Evolutionary conservation across 2,113 vertebrate genomes (phyloP).

Genomic region (Machaerirhynchus nigripectus): DNA sequence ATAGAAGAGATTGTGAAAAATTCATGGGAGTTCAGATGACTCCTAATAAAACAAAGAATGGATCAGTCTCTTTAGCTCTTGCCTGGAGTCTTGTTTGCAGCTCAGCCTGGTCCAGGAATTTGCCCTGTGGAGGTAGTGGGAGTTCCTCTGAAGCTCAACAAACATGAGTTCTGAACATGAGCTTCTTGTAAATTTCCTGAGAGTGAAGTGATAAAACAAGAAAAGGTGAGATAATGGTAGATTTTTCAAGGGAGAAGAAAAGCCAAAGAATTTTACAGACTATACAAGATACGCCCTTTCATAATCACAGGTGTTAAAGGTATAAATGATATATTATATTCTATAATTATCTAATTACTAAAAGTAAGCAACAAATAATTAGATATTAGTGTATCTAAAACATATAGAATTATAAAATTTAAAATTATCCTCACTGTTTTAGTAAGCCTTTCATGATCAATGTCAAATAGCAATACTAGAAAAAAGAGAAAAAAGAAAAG

Average conservation of each 20-base stretch:
- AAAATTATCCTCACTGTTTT: not conserved
- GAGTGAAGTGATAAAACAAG: not conserved
- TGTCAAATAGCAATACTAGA: not conserved
- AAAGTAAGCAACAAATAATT: not conserved
- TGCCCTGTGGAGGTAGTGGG: not conserved
- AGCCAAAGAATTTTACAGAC: not conserved
- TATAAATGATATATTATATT: not conserved
- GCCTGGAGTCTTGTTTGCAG: not conserved
- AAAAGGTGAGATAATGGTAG: not conserved
- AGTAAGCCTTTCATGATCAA: not conserved
- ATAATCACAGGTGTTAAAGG: not conserved
- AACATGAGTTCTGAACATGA: not conserved
- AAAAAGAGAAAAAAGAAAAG: not conserved
- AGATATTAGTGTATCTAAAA: not conserved
- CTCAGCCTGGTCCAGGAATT: not conserved
- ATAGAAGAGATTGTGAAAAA: not conserved
- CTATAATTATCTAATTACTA: not conserved
- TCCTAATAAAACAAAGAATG: not conserved
- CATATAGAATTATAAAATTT: fast-evolving
- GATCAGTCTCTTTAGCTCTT: not conserved
- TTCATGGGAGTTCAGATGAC: not conserved
- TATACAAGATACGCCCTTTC: not conserved
- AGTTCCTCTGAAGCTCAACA: not conserved
- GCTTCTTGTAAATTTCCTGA: not conserved
- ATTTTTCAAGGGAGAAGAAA: not conserved